Evolutionary conservation across 2,888 invertebrate genomes (phyloP).

Genomic region (Tenthredo amoena): DNA sequence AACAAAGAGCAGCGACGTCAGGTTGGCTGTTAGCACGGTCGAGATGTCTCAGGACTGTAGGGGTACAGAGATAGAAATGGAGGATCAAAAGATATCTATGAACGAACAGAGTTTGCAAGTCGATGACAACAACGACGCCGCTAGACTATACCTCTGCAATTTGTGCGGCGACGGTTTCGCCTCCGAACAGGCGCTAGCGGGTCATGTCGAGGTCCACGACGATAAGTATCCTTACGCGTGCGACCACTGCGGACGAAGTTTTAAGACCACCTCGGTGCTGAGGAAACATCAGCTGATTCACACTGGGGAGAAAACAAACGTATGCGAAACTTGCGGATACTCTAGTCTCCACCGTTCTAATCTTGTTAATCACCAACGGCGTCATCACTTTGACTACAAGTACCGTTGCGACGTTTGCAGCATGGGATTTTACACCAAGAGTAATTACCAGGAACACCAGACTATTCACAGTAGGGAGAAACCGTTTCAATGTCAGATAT

Average conservation of each 20-base stretch:
- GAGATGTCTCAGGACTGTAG: slow-evolving; percentile 61
- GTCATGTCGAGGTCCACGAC: slow-evolving; percentile 65
- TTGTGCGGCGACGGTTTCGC: slow-evolving; percentile 69
- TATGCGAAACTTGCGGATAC: slow-evolving; percentile 71
- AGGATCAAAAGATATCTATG: slow-evolving; percentile 59
- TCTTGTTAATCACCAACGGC: slow-evolving; percentile 68
- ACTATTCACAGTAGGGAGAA: slow-evolving; percentile 70
- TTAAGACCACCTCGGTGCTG: slow-evolving; percentile 59
- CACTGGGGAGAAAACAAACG: slow-evolving; percentile 63
- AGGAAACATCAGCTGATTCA: slow-evolving; percentile 61
- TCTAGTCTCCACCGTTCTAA: slow-evolving; percentile 68
- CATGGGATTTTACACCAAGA: slow-evolving; percentile 69
- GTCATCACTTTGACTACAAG: slow-evolving; percentile 73
- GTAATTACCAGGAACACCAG: slow-evolving; percentile 72
- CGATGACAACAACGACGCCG: slow-evolving; percentile 57
- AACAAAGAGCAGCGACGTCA: slow-evolving; percentile 70
- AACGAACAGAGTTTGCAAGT: slow-evolving; percentile 60
- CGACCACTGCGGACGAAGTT: slow-evolving; percentile 67
- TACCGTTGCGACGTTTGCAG: slow-evolving; percentile 74
- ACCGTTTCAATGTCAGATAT: slow-evolving; percentile 74
- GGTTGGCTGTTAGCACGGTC: slow-evolving; percentile 65
- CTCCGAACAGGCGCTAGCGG: slow-evolving; percentile 59
- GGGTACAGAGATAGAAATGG: slow-evolving; percentile 65
- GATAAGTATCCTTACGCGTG: slow-evolving; percentile 63
- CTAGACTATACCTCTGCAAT: slow-evolving; percentile 62